Percentiles rank a stretch among this genome's conserved stretches.
Conservation (phyloP, 2,888 invertebrate species). For the Cynaeus angustus region DNA sequence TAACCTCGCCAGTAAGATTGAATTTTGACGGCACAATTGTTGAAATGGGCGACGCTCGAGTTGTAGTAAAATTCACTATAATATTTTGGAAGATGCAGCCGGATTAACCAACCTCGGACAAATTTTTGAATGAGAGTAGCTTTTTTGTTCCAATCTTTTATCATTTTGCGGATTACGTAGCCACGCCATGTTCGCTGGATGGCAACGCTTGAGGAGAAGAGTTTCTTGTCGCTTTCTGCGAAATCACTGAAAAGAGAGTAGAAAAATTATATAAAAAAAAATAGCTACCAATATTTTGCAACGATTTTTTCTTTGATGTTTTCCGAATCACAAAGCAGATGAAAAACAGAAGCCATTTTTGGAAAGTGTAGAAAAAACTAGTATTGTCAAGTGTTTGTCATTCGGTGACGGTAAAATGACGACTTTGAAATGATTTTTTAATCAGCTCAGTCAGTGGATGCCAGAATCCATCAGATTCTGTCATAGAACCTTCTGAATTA, state of each 20-base stretch:
- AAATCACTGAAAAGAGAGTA: conserved; percentile 36
- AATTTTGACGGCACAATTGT: conserved; percentile 65
- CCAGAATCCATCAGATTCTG: too few species aligned
- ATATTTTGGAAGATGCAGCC: conserved; percentile 57
- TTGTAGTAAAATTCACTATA: conserved; percentile 53
- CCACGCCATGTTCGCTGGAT: conserved; percentile 67
- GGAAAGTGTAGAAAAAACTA: not conserved
- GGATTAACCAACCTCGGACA: conserved; percentile 64
- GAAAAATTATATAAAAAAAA: not conserved
- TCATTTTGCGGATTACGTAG: conserved; percentile 59
- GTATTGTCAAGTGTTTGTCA: not conserved
- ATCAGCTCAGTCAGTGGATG: too few species aligned
- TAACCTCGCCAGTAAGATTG: conserved; percentile 68
- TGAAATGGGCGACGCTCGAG: conserved; percentile 55
- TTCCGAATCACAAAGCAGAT: conserved; percentile 61
- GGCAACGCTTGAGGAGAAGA: conserved; percentile 62
- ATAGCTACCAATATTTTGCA: conserved; percentile 58
- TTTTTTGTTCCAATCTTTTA: conserved; percentile 57
- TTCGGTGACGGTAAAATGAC: too few species aligned
- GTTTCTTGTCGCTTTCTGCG: conserved; percentile 53
- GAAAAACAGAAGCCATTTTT: conserved; percentile 68
- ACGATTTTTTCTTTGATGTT: conserved; percentile 59
- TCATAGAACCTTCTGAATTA: too few species aligned
- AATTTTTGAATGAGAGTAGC: conserved; percentile 66
- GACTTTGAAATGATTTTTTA: too few species aligned